Conservation (phyloP, 2,797 vertebrate species). For the Sphenodon punctatus region DNA sequence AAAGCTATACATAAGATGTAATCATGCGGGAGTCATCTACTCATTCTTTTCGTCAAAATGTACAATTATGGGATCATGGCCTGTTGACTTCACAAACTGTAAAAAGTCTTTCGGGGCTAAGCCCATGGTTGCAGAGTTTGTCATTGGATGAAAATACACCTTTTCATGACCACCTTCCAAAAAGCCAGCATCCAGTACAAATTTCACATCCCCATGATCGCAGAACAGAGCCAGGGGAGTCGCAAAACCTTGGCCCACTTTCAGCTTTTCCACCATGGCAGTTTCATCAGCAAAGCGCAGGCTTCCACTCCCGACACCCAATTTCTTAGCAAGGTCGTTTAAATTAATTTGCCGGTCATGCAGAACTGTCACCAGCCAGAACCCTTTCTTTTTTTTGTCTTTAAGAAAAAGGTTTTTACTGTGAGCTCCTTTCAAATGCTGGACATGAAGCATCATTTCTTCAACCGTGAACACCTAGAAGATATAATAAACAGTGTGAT, state of each 20-base stretch:
- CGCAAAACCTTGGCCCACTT: constrained; percentile 88
- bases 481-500: neutral
- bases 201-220: constrained; percentile 80
- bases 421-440: constrained; percentile 83
- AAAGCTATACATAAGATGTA: neutral
- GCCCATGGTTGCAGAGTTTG: constrained; percentile 89
- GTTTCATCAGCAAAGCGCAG: constrained; percentile 90
- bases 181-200: constrained; percentile 87
- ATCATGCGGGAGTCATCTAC: neutral
- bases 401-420: constrained; percentile 95
- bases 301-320: constrained; percentile 88
- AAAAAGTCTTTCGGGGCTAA: constrained; percentile 86
- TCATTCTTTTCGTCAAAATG: constrained; percentile 61
- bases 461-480: constrained; percentile 92
- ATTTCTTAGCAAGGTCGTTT: constrained; percentile 86
- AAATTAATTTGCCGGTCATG: constrained; percentile 89
- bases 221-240: constrained; percentile 89
- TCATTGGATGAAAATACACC: constrained; percentile 94
- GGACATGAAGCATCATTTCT: constrained; percentile 94
- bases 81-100: constrained; percentile 86
- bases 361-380: constrained; percentile 88
- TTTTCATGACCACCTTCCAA: constrained; percentile 81
- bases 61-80: constrained; percentile 83
- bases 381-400: constrained; percentile 93
- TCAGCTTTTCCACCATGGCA: constrained; percentile 87